Percentiles rank a stretch among this genome's conserved stretches.
Evolutionary conservation across 2,888 invertebrate species (phyloP).

Genomic region (Cheilosia grossa): DNA sequence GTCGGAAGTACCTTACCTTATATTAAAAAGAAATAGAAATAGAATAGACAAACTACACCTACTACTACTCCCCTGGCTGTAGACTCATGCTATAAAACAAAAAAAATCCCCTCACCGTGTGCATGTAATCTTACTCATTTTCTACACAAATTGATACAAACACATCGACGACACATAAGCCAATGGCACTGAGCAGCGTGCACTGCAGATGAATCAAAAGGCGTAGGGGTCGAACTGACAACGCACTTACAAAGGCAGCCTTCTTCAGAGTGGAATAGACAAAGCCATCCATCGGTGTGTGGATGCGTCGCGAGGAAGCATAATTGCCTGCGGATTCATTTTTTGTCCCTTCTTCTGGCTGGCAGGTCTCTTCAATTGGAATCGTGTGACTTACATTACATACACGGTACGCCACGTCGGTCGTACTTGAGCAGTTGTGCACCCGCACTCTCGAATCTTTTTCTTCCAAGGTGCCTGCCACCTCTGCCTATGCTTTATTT

Average conservation of each 20-base stretch:
- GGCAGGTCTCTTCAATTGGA: constrained; percentile 52
- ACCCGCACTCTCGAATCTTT: constrained; percentile 38
- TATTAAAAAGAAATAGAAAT: neutral
- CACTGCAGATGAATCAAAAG: constrained; percentile 61
- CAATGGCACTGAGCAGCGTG: constrained; percentile 30
- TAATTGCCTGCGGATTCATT: constrained; percentile 46
- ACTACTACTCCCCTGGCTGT: constrained; percentile 7
- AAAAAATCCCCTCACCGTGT: neutral
- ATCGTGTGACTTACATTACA: constrained; percentile 32
- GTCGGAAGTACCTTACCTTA: neutral
- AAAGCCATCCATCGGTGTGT: constrained; percentile 23
- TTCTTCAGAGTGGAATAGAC: constrained; percentile 1
- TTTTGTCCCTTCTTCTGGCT: neutral
- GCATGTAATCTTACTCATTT: constrained; percentile 62
- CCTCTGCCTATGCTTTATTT: neutral
- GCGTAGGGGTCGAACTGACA: constrained; percentile 66
- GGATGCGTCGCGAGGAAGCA: constrained; percentile 18
- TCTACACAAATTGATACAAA: constrained; percentile 44
- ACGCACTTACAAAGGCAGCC: constrained; percentile 4
- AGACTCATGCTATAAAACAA: neutral
- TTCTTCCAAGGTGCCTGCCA: constrained; percentile 21
- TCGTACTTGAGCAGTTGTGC: constrained; percentile 25
- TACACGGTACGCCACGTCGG: neutral
- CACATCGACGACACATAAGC: constrained; percentile 57
- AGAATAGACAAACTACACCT: constrained; percentile 32